phyloP scores from a whole-genome alignment of 2,113 vertebrate species.

The Engystomops pustulosus region DNA sequence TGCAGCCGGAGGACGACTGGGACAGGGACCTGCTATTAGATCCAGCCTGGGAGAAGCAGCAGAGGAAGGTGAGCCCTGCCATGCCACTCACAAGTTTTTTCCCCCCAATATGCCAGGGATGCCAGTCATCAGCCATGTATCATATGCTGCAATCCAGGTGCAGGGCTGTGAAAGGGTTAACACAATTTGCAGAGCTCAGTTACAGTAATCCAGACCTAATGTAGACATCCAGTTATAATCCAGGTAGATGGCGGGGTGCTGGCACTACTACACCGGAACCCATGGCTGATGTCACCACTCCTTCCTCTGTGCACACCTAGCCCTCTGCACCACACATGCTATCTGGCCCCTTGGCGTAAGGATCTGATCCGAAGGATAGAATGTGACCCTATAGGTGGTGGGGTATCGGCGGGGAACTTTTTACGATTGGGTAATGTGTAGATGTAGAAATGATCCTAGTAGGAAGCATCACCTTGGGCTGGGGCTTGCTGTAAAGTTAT shows the following conservation, averaged over 20 bases:
- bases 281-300: background rate
- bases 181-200: background rate
- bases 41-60: conserved; percentile 97
- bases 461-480: too few species aligned
- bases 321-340: background rate
- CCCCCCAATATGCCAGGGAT: background rate
- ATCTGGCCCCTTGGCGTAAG: background rate
- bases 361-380: background rate
- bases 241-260: background rate
- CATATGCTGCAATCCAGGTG: background rate
- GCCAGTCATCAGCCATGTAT: background rate
- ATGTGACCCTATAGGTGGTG: background rate
- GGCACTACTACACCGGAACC: background rate
- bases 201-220: conserved; percentile 8
- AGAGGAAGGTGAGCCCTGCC: conserved; percentile 84
- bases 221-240: background rate
- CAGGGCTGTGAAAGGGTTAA: background rate
- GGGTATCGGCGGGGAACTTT: background rate
- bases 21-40: conserved; percentile 92
- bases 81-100: background rate
- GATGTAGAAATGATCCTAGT: too few species aligned
- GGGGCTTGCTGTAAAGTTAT: too few species aligned
- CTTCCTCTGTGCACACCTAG: background rate
- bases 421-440: too few species aligned
- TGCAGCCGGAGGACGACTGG: conserved; percentile 94